Base-by-base conservation (phyloP, 64 coral and sea anemone genomes). In the Orbicella faveolata region DNA sequence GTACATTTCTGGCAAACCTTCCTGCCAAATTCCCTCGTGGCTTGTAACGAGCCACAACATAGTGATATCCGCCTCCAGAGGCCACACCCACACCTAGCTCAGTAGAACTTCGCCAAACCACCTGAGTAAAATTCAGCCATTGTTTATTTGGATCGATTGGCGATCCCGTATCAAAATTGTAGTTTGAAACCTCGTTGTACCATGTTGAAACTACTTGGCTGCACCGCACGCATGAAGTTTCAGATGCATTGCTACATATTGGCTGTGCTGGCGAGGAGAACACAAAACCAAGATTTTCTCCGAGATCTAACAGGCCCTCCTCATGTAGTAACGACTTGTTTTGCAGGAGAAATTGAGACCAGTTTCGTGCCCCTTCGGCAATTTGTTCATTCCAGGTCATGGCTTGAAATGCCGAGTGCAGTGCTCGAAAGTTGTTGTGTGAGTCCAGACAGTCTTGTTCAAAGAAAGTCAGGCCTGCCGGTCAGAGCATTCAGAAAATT, bases 391-490 rank as follows among this genome's bases (percentile, higher is more conserved):
- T 59, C 77, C 77, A 79, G 8, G 26, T 9, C 52, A 79, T 25
- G 23, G 51, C 8, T 13, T 14, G 1, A 57, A 59, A 20, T 2
- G 48, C 77, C 11, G 67, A 23, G 51, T 79, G 77, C 25, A 21
- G 52, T 23, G 12, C 14, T 79, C 77, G 77, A 79, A 23, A 26
- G 12, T n/a, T 59, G 57, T 79, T 79, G 51, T 79, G 77, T 23
- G 48, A 25, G 51, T 79, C 77, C 77, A 79, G 25, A 55, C 77
- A 79, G 57, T 79, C 77, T 79, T 79, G 77, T 30, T 79, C 77
- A 79, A 79, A 79, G 39, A 57, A 79, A 10, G 77, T 26, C 25
- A 79, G 52, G 21, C 52, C 77, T 59, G 39, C 77, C 52, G 25
- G 2, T 79, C 13, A 57, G n/a, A 57, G 21, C 61, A 79, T 59